These are phyloP conservation scores for Dorcus hopei DNA, from an alignment of 2,888 invertebrate genomes.

Conservation along the genomic window DNA sequence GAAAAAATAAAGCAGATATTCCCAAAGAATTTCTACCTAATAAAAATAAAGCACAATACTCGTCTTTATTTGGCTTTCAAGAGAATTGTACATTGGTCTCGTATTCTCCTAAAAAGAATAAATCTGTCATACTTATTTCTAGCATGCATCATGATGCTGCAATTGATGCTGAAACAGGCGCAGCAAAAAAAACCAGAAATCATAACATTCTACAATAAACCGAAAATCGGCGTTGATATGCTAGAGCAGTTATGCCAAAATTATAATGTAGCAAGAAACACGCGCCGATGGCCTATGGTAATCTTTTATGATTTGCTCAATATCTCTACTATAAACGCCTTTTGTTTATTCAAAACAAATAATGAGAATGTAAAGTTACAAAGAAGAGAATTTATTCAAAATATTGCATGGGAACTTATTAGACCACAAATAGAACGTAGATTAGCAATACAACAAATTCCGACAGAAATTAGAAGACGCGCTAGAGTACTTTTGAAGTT, in stretches of 20 bases:
- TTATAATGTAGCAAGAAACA: conserved; percentile 8
- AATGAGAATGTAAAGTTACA: too few relatives aligned
- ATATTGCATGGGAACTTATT: too few relatives aligned
- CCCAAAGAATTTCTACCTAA: not conserved
- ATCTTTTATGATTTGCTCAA: conserved; percentile 9
- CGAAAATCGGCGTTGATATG: conserved; percentile 5
- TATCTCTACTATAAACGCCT: not conserved
- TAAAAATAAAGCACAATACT: not conserved
- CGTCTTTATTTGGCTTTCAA: conserved; percentile 1
- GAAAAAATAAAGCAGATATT: conserved; percentile 15
- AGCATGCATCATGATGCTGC: not conserved
- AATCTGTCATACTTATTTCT: not conserved
- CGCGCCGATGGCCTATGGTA: conserved; percentile 13
- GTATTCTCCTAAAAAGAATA: not conserved
- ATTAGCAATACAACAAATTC: too few relatives aligned
- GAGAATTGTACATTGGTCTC: conserved; percentile 3
- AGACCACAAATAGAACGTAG: too few relatives aligned
- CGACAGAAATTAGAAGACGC: too few relatives aligned
- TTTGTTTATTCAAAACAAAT: too few relatives aligned
- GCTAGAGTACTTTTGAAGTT: too few relatives aligned
- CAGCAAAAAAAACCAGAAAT: not conserved
- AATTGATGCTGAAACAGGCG: not conserved
- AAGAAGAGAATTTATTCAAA: too few relatives aligned
- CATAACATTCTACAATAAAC: conserved; percentile 3
- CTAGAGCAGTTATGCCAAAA: conserved; percentile 5